phyloP scores from a whole-genome alignment of 1,140 invertebrate genomes.

The Polyergus mexicanus region DNA sequence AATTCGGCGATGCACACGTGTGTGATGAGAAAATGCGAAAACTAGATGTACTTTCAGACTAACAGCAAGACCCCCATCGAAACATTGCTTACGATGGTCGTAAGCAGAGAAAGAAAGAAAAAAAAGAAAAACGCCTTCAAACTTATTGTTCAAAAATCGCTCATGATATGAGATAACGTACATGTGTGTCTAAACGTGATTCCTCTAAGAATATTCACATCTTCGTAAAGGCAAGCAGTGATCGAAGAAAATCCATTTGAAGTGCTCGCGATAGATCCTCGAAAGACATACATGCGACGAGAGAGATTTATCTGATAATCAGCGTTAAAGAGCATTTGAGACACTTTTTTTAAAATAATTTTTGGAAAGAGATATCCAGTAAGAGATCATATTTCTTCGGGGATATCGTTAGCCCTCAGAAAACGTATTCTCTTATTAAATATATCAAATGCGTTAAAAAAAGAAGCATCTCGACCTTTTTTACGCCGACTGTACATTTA shows the following conservation, averaged over 20 bases:
- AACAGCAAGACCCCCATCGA: conserved; percentile 46
- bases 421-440: not conserved
- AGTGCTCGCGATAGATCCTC: conserved; percentile 17
- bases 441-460: not conserved
- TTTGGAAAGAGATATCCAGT: not conserved
- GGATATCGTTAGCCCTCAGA: not conserved
- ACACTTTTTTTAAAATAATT: not conserved
- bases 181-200: not conserved
- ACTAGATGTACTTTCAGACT: conserved; percentile 39
- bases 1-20: conserved; percentile 28
- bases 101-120: not conserved
- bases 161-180: not conserved
- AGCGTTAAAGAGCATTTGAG: not conserved
- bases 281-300: conserved; percentile 38
- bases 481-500: not conserved
- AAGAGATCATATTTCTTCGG: not conserved
- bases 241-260: conserved; percentile 31
- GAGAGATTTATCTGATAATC: not conserved
- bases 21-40: conserved; percentile 27
- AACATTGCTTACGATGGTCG: not conserved
- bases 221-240: conserved; percentile 32
- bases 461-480: not conserved
- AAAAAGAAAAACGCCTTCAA: not conserved
- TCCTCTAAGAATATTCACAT: conserved; percentile 21
- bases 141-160: conserved; percentile 31